Base-by-base conservation (phyloP, 2,797 vertebrate species). In the Bradypus variegatus region DNA sequence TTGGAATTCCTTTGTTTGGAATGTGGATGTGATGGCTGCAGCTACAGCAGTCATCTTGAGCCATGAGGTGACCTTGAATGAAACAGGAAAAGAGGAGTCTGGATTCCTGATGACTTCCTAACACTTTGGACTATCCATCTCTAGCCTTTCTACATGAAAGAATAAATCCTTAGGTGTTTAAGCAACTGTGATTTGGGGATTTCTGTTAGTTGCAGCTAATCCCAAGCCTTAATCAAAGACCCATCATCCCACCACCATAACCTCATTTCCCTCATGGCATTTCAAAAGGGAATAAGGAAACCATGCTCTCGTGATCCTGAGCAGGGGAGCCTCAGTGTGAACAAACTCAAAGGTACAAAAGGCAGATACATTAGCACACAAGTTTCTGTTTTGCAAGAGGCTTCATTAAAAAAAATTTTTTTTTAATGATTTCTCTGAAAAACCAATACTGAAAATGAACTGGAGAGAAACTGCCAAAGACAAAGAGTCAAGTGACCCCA, bases 311-410 rank as follows among this genome's bases (percentile, higher is more conserved):
- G 53, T 19, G 38, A 70, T 31, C 29, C 50, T 23, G 31, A 31
- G 19, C 23, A 48, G 31, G 15, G 12, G 13, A 48, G 16, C 13
- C 38, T 76, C 67, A 0, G 0, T 4, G 67, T 23, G 45, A 77
- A 31, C 70, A 38, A 6, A 88, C 29, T 45, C 78, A 16, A 27
- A 53, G 29, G 38, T 33, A 14, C 65, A 33, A 67, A 70, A 0
- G 48, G 27, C 11, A 78, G n/a, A 7, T 2, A 13, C 3, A 4
- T 33, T 8, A 2, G 15, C 10, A 33, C 15, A 11, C 11, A 33
- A 6, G 6, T 12, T 78, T 83, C 45, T 60, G 80, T 62, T 53
- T 76, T 36, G 36, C 8, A 65, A 60, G 41, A 29, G 23, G 27
- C 58, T 78, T 81, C 38, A 12, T 4, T 0, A 53, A 72, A 36